Evolutionary conservation across 2,888 invertebrate genomes (phyloP), one percentile per base, ranked within the genome.

Genomic region (Drosophila mimica): DNA sequence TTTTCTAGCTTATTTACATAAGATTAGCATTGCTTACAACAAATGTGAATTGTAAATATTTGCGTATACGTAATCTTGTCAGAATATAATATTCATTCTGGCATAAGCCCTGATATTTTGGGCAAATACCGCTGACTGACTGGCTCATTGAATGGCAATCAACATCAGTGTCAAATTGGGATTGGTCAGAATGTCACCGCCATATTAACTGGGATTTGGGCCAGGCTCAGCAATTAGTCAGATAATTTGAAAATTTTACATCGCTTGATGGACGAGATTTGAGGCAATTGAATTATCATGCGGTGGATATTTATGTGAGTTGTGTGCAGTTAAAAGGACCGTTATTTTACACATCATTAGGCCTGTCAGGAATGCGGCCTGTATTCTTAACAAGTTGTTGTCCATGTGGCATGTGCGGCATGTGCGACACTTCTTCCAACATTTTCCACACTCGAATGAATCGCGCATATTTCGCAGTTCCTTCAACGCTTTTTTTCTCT

Each of bases 331-430:
- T 66, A 63, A 76, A 72, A 74, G 71, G 74, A 72, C 74, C 78
- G 77, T 80, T 76, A 75, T 88, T 88, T 86, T 77, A 82, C 90
- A 83, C 86, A 83, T 88, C 88, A 88, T 88, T 90, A 86, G 74
- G 70, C 80, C 54, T 71, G 70, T 58, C 74, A 69, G 49, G 28
- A 64, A 58, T 74, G 60, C 43, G 60, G 34, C 40, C 20, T n/a
- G 49, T 31, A 9, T 34, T 31, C 58, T 69, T 34, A n/a, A 20
- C 31, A 53, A 25, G 59, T 62, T 74, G 36, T 28, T 53, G 52
- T 52, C 54, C n/a, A 20, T 28, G 33, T 30, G 49, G 38, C 72
- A 80, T 76, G 74, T 81, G 79, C 64, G 63, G 61, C 78, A 57
- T n/a, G 9, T 30, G 15, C 46, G 46, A 15, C 46, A 15, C 59